Evolutionary conservation across 1,140 invertebrate genomes (phyloP).

Genomic region (Palaemon carinicauda): DNA sequence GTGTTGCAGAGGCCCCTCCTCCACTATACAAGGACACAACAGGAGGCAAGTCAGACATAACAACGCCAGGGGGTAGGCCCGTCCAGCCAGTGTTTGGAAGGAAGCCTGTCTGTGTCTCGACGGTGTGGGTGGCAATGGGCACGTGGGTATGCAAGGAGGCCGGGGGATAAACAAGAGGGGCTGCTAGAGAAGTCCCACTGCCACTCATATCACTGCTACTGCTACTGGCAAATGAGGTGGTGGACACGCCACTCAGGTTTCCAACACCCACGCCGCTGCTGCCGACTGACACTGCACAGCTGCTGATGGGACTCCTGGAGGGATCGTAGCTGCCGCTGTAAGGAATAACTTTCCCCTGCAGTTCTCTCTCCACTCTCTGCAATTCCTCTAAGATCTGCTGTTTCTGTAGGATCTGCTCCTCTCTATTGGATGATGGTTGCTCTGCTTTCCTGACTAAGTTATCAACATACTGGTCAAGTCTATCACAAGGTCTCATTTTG

Average conservation of each 20-base stretch:
- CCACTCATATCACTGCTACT: slow-evolving; percentile 58
- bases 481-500: slow-evolving; percentile 36
- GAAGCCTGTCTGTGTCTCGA: slow-evolving; percentile 58
- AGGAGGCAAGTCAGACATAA: slow-evolving; percentile 46
- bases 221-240: slow-evolving; percentile 32
- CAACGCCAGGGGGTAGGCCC: slow-evolving; percentile 40
- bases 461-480: slow-evolving; percentile 48
- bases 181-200: slow-evolving; percentile 58
- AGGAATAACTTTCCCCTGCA: slow-evolving; percentile 44
- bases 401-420: slow-evolving; percentile 77
- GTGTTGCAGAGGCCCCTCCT: slow-evolving; percentile 36
- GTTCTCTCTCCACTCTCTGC: slow-evolving; percentile 66
- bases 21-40: slow-evolving; percentile 35
- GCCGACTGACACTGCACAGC: slow-evolving; percentile 64
- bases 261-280: slow-evolving; percentile 50
- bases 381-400: slow-evolving; percentile 82
- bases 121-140: slow-evolving; percentile 57
- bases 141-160: slow-evolving; percentile 51
- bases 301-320: slow-evolving; percentile 60
- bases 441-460: slow-evolving; percentile 43
- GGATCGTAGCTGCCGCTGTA: slow-evolving; percentile 34
- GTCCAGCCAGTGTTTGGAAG: slow-evolving; percentile 54
- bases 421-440: slow-evolving; percentile 63
- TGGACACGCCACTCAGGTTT: slow-evolving; percentile 8
- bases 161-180: slow-evolving; percentile 52